phyloP scores from a whole-genome alignment of 2,113 vertebrate species.

The Trogon surrucura region DNA sequence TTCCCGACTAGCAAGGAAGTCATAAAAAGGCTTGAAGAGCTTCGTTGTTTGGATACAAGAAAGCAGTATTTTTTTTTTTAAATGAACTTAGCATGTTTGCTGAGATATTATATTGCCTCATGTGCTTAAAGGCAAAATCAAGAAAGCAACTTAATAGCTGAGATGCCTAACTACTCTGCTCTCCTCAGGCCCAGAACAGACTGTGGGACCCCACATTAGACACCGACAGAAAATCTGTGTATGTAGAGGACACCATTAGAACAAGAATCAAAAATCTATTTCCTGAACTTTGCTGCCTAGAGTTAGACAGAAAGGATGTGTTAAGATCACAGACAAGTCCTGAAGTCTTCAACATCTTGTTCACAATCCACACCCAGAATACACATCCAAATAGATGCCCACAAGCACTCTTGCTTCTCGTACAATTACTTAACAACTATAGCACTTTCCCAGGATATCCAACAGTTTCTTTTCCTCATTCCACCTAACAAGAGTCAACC shows the following conservation, averaged over 20 bases:
- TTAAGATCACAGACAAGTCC: neutral
- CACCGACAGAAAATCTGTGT: neutral
- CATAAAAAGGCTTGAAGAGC: neutral
- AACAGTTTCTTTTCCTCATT: neutral
- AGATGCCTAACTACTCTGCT: neutral
- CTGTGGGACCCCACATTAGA: fast-evolving
- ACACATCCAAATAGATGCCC: neutral
- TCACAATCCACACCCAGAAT: neutral
- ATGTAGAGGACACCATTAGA: neutral
- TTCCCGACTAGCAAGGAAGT: neutral
- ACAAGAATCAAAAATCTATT: neutral
- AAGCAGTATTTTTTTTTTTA: neutral
- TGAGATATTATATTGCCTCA: neutral
- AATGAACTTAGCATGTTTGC: fast-evolving
- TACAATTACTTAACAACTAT: neutral
- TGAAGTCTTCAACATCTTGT: neutral
- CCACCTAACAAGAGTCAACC: neutral
- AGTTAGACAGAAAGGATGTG: neutral
- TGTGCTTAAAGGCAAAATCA: neutral
- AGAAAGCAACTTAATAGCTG: neutral
- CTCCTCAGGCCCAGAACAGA: neutral
- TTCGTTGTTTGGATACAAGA: neutral
- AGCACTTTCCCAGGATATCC: neutral
- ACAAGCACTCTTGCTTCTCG: neutral
- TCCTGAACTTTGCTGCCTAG: neutral